These are phyloP conservation scores for Solen grandis DNA, from an alignment of 1,140 invertebrate genomes.

Conservation along the genomic window DNA sequence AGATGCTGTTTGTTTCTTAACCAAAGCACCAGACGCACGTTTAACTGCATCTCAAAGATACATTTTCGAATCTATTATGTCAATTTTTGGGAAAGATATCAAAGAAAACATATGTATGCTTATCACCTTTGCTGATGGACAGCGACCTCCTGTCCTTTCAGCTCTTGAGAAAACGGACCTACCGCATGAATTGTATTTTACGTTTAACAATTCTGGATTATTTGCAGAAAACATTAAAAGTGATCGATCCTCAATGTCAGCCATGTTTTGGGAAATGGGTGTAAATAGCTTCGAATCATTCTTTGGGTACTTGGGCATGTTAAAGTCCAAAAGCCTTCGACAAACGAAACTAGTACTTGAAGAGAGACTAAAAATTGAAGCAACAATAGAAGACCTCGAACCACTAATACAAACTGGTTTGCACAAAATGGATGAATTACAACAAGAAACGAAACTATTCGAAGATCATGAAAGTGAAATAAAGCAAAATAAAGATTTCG, in stretches of 20 bases:
- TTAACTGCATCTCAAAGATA: constrained; percentile 44
- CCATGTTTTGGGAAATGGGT: constrained; percentile 57
- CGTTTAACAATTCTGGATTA: too few relatives aligned
- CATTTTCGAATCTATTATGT: constrained; percentile 60
- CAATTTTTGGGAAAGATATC: constrained; percentile 63
- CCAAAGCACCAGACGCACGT: constrained; percentile 18
- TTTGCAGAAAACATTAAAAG: constrained; percentile 14
- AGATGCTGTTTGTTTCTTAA: constrained; percentile 55
- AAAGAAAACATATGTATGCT: constrained; percentile 54
- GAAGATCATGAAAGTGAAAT: constrained; percentile 44
- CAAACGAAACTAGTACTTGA: constrained; percentile 34
- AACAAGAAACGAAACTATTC: constrained; percentile 17
- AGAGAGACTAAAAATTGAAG: constrained; percentile 9
- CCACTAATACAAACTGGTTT: constrained; percentile 33
- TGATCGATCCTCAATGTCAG: background rate
- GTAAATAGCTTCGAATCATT: constrained; percentile 28
- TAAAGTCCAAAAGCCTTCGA: constrained; percentile 33
- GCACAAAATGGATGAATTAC: constrained; percentile 23
- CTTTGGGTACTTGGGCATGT: background rate
- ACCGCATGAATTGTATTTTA: constrained; percentile 27
- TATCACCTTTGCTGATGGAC: constrained; percentile 61
- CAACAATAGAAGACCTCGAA: constrained; percentile 17
- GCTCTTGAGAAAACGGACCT: constrained; percentile 32
- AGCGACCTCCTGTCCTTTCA: constrained; percentile 37
- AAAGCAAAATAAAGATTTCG: constrained; percentile 50